Base-by-base conservation (phyloP, 2,888 invertebrate genomes). In the Incurvaria masculella region DNA sequence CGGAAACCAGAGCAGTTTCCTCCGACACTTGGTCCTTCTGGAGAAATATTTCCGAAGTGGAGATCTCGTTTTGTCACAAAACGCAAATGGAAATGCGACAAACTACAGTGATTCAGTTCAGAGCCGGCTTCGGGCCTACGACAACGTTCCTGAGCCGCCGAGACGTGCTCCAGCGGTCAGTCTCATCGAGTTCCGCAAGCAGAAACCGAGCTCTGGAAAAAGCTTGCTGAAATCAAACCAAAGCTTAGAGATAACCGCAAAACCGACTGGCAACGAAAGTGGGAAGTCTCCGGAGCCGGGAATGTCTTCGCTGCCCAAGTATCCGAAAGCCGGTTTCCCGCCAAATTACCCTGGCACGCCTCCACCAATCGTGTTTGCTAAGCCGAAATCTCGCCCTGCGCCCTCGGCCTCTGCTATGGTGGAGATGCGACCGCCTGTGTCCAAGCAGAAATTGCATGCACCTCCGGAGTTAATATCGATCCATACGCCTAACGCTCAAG, bases 41-140 rank as follows among this genome's bases (percentile, higher is more conserved):
- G 93, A 93, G 56, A 92, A 92, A 62, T 91, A 91, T 66, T 91
- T 88, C 62, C 80, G 92, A 48, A 87, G 86, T 53, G 92, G 92
- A 0, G 91, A 92, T 60, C 66, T 93, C 44, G 80, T 89, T 0
- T 62, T 92, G 14, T 83, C 90, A 0, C 84, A 87, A 3, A 85
- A 82, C 52, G 91, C 92, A 0, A 83, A 86, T 14, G 83, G 87
- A 1, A 86, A 87, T 57, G 90, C 92, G 0, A 81, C 83, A 0
- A 88, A 85, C 48, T 93, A 93, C 59, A 86, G 89, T 47, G 89
- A 88, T 49, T 89, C 90, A 0, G 88, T 91, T 2, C 88, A 89
- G 53, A 91, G 87, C 61, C 79, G 93, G 42, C 69, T 92, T 8
- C 81, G 85, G 44, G 88, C 91, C 0, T 92, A 88, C 61, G 91